Evolutionary conservation across 2,888 invertebrate species (phyloP).

Genomic region (Fabriciana adippe): DNA sequence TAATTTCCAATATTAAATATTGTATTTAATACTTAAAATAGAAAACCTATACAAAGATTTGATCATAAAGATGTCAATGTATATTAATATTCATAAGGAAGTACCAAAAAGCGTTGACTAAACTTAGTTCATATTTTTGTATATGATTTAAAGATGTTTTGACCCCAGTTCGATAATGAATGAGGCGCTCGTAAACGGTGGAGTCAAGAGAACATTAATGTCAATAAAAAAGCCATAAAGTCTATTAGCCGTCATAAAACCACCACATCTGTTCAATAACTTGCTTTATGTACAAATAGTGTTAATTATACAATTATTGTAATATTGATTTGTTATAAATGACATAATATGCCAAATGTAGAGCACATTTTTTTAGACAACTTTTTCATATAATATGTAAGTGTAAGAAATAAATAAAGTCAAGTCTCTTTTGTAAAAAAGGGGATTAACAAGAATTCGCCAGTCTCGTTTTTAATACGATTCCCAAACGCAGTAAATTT

Average conservation of each 20-base stretch:
- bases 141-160: slow-evolving; percentile 77
- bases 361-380: background rate
- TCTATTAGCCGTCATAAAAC: slow-evolving; percentile 80
- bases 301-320: slow-evolving; percentile 46
- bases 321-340: slow-evolving; percentile 14
- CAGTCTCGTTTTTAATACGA: slow-evolving; percentile 26
- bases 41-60: slow-evolving; percentile 25
- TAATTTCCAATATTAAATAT: background rate
- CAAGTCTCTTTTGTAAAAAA: slow-evolving; percentile 1
- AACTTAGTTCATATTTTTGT: slow-evolving; percentile 61
- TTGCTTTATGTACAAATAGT: slow-evolving; percentile 73
- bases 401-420: too few species aligned
- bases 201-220: slow-evolving; percentile 79
- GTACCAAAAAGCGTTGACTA: slow-evolving; percentile 40
- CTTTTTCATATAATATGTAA: too few species aligned
- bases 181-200: slow-evolving; percentile 76
- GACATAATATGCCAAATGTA: background rate
- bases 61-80: slow-evolving; percentile 43
- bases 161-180: slow-evolving; percentile 81
- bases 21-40: background rate
- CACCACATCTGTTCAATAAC: slow-evolving; percentile 78
- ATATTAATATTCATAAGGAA: slow-evolving; percentile 55
- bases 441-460: slow-evolving; percentile 17
- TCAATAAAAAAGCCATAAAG: slow-evolving; percentile 82
- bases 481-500: slow-evolving; percentile 60